A percentile compares a stretch with the other conserved stretches of the same genome.
Conservation (phyloP, 92 coral and sea anemone species). For the Heliopora coerulea region DNA sequence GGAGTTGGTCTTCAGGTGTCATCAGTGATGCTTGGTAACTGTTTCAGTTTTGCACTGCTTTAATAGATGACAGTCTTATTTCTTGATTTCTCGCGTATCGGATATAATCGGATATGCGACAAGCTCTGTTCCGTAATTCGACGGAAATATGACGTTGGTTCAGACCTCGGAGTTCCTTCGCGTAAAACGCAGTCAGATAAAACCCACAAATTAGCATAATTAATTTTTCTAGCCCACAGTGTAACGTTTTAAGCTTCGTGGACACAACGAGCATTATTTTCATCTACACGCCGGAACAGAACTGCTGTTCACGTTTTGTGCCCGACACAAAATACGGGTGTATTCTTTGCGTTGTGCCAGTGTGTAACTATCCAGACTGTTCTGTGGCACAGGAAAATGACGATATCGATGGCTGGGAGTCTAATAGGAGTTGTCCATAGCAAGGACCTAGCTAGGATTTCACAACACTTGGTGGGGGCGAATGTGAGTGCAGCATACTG, state of each 20-base stretch:
- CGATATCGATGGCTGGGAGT: slow-evolving; percentile 4
- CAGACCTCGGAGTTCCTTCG: too few relatives aligned
- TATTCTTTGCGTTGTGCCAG: background rate
- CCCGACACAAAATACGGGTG: background rate
- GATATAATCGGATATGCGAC: too few relatives aligned
- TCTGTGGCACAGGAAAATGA: slow-evolving; percentile 4
- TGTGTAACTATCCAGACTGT: slow-evolving; percentile 20
- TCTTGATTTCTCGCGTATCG: too few relatives aligned
- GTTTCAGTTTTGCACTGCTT: too few relatives aligned
- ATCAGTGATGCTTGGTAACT: too few relatives aligned
- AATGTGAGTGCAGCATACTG: too few relatives aligned
- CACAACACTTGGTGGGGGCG: too few relatives aligned
- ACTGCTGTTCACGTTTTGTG: background rate
- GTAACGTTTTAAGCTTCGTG: background rate
- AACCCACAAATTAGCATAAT: slow-evolving; percentile 14
- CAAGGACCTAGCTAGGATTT: too few relatives aligned
- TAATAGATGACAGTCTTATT: too few relatives aligned
- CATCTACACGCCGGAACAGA: slow-evolving; percentile 6
- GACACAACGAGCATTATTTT: slow-evolving; percentile 4
- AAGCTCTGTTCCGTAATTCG: too few relatives aligned
- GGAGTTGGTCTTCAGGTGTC: too few relatives aligned
- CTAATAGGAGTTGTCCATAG: background rate
- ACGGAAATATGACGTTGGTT: too few relatives aligned
- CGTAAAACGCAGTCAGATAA: background rate
- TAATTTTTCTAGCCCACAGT: slow-evolving; percentile 1